Conservation (phyloP, 2,113 vertebrate genomes). For the Vimba vimba region DNA sequence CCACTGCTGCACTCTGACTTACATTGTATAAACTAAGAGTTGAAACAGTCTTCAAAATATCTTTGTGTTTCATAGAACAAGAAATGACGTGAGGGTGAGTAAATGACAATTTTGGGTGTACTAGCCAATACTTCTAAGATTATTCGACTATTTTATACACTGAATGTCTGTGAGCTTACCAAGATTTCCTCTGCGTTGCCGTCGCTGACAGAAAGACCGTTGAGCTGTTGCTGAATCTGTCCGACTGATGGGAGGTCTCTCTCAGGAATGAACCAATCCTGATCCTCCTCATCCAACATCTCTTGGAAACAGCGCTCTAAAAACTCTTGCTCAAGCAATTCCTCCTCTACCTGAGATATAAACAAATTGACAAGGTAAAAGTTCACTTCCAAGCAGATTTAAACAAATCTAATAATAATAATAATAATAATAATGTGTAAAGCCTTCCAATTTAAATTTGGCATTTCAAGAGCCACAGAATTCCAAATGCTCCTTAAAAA, state of each 20-base stretch:
- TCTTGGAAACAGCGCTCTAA: slow-evolving; percentile 98
- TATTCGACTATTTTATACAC: not conserved
- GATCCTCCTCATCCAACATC: slow-evolving; percentile 97
- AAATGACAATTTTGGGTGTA: not conserved
- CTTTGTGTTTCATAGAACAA: not conserved
- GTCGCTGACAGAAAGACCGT: slow-evolving; percentile 83
- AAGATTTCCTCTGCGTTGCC: slow-evolving; percentile 87
- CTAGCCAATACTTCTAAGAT: not conserved
- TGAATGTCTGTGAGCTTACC: slow-evolving; percentile 74
- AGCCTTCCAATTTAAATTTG: not conserved
- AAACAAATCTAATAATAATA: not conserved
- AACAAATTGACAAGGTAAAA: not conserved
- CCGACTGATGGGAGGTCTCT: slow-evolving; percentile 90
- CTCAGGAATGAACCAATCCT: slow-evolving; percentile 97
- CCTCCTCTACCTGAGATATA: slow-evolving; percentile 87
- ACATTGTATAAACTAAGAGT: not conserved
- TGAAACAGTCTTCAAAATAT: not conserved
- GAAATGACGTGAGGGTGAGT: not conserved
- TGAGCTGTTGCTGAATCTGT: slow-evolving; percentile 93
- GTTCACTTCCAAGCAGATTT: not conserved
- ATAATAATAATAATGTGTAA: not conserved
- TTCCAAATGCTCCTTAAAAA: not conserved
- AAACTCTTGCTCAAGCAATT: slow-evolving; percentile 96
- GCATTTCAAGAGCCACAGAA: not conserved
- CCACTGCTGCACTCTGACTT: not conserved